A percentile compares a stretch with the other conserved stretches of the same genome.
Evolutionary conservation across 2,888 invertebrate species (phyloP).

Genomic region (Ernsta delagoae): DNA sequence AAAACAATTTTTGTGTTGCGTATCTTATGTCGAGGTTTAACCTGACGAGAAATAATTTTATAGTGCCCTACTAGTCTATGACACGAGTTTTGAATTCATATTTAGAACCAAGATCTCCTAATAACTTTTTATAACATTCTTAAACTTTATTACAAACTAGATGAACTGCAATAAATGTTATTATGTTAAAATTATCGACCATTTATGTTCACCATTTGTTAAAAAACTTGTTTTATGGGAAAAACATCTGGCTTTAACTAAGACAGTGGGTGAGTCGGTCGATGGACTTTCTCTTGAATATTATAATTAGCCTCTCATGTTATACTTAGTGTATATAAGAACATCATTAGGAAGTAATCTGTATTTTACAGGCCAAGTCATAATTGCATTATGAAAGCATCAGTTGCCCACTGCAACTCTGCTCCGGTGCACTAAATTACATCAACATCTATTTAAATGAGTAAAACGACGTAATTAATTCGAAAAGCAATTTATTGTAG

Average conservation of each 20-base stretch:
- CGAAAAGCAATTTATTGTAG: slow-evolving; percentile 21
- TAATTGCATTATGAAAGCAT: slow-evolving; percentile 33
- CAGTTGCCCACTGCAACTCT: slow-evolving; percentile 12
- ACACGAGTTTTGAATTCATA: no score
- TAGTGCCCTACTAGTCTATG: no score
- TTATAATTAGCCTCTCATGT: slow-evolving; percentile 22
- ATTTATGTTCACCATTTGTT: slow-evolving; percentile 6
- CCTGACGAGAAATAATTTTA: no score
- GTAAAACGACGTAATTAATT: slow-evolving; percentile 22
- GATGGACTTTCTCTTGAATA: slow-evolving; percentile 29
- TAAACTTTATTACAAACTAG: no score
- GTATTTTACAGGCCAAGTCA: slow-evolving; percentile 34
- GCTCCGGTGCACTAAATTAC: slow-evolving; percentile 30
- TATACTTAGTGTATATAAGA: slow-evolving; percentile 9
- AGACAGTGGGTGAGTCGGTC: slow-evolving; percentile 33
- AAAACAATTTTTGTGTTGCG: no score
- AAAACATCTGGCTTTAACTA: slow-evolving; percentile 16
- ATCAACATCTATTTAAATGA: no score
- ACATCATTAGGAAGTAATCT: slow-evolving; percentile 35
- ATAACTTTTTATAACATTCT: no score
- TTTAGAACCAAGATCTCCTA: no score
- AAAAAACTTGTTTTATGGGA: slow-evolving; percentile 23
- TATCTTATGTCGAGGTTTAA: no score
- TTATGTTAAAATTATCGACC: no score
- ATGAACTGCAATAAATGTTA: no score